phyloP scores from a whole-genome alignment of 2,888 invertebrate species.

The Cynaeus angustus region DNA sequence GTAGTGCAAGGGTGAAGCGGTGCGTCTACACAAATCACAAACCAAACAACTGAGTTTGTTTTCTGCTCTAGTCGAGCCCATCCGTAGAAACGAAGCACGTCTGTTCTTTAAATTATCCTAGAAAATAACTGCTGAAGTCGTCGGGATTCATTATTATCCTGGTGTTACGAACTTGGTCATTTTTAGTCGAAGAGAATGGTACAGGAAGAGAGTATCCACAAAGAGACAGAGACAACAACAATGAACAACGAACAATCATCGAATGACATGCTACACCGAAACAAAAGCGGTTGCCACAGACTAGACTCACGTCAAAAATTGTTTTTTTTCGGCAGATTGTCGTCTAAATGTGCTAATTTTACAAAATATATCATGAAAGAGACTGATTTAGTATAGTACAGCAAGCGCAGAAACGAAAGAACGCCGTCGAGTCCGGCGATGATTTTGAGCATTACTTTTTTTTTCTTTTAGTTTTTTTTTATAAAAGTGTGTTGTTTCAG shows the following conservation, averaged over 20 bases:
- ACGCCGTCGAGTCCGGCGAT: conserved; percentile 29
- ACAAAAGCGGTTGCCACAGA: conserved; percentile 58
- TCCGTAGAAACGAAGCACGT: conserved; percentile 28
- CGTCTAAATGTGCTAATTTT: conserved; percentile 45
- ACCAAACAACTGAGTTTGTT: conserved; percentile 18
- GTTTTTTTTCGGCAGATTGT: conserved; percentile 40
- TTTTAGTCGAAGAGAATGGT: conserved; percentile 48
- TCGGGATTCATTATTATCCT: conserved; percentile 55
- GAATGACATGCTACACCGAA: conserved; percentile 70
- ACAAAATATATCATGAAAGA: conserved; percentile 36
- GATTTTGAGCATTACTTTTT: conserved; percentile 21
- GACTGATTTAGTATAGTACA: conserved; percentile 8
- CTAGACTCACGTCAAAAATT: conserved; percentile 20
- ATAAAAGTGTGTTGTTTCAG: conserved; percentile 20
- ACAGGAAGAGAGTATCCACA: conserved; percentile 61
- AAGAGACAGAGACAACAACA: conserved; percentile 70
- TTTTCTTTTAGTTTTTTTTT: conserved; percentile 8
- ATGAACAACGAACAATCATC: conserved; percentile 70
- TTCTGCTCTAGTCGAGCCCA: conserved; percentile 31
- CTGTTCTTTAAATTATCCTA: conserved; percentile 11
- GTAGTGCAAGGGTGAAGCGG: conserved; percentile 52
- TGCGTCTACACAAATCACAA: conserved; percentile 46
- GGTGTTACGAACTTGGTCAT: conserved; percentile 63
- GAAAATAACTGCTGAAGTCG: conserved; percentile 42
- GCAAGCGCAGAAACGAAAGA: conserved; percentile 37